Percentiles rank a stretch among this genome's conserved stretches.
These are phyloP conservation scores for Nezara viridula DNA, from an alignment of 2,888 invertebrate genomes.

Conservation along the genomic window DNA sequence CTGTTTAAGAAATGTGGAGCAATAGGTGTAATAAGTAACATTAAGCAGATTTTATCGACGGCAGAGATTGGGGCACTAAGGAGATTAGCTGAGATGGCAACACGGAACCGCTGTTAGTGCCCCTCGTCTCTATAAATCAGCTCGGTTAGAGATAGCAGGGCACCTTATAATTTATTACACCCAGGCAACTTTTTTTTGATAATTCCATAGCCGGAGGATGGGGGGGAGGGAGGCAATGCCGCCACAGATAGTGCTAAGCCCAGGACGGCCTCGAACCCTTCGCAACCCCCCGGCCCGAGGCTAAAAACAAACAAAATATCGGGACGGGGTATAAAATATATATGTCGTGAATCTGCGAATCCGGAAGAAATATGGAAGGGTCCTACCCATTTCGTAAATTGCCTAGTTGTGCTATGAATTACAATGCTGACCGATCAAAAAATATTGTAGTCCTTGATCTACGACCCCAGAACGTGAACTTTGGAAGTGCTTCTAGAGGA, in stretches of 20 bases:
- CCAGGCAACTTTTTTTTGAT: conserved; percentile 10
- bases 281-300: neutral
- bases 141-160: neutral
- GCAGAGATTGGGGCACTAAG: conserved; percentile 25
- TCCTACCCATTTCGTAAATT: neutral
- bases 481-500: neutral
- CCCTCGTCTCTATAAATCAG: conserved; percentile 49
- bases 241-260: conserved; percentile 30
- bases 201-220: conserved; percentile 6
- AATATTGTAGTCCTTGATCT: neutral
- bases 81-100: conserved; percentile 43
- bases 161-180: neutral
- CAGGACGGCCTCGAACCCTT: neutral
- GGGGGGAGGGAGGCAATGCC: neutral
- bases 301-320: conserved; percentile 1
- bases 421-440: conserved; percentile 12
- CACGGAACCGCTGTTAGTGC: conserved; percentile 51
- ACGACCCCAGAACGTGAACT: neutral
- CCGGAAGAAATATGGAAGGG: conserved; percentile 42
- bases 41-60: conserved; percentile 43
- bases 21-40: conserved; percentile 40
- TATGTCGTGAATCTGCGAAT: neutral
- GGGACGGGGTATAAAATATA: neutral
- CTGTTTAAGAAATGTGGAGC: neutral
- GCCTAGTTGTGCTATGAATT: conserved; percentile 32